Base-by-base conservation (phyloP, 2,888 invertebrate species). In the Acrocyrtus sp. region DNA sequence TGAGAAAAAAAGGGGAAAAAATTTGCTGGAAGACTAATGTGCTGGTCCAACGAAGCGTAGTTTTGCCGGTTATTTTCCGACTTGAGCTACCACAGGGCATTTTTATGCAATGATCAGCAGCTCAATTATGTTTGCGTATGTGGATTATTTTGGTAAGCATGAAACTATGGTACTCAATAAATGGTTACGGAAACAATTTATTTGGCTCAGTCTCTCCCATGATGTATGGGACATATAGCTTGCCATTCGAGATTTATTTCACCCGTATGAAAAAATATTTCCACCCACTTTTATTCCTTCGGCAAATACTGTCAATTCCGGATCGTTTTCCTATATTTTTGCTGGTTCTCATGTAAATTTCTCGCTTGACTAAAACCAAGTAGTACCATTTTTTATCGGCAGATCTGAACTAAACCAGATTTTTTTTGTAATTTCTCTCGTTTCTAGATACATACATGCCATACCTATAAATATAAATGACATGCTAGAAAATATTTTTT, bases 201-300 rank as follows among this genome's bases (percentile, higher is more conserved):
- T 62, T 70, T 70, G 70, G 69, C 70, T 62, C 63, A 41, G 63
- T 45, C 62, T 62, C 48, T 50, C 56, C 41, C 41, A 72, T 72
- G 72, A 72, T 72, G 65, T 72, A 72, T 72, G 63, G 72, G 65
- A 58, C 63, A 53, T 58, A 58, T 27, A 58, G 58, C 53, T 65
- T 65, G 72, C 72, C 72, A 72, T 63, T 48, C 15, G 57, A 72
- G 72, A 72, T 72, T 72, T 72, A 72, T 72, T 72, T 72, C 72
- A 45, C 72, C 72, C 72, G 72, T 72, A 72, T 72, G 72, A 72
- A 65, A 72, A 69, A 70, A 65, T 51, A 66, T 65, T 63, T 63
- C 65, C 65, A 58, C 72, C 65, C 65, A 63, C 65, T 72, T 66
- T 57, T 72, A 72, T 72, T 65, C 58, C 53, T 63, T 48, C 48